A percentile compares a stretch with the other conserved stretches of the same genome.
These are phyloP conservation scores for Drosophila pectinifera DNA, from an alignment of 1,140 invertebrate species.

Conservation along the genomic window DNA sequence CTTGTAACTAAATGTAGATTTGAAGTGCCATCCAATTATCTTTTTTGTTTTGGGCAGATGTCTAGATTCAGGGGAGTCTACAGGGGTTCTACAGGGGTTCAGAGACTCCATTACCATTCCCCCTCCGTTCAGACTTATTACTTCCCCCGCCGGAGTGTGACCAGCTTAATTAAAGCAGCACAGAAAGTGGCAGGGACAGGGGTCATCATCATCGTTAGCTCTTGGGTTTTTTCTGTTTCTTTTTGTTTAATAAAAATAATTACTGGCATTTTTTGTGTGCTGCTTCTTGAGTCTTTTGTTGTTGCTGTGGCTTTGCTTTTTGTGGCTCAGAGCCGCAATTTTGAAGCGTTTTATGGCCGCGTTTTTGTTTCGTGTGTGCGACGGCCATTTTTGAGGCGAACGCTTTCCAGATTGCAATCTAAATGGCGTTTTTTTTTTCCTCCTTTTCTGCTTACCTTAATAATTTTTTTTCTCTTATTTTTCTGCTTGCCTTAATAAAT, in stretches of 20 bases:
- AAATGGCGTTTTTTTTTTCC: conserved; percentile 70
- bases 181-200: conserved; percentile 12
- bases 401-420: conserved; percentile 81
- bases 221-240: conserved; percentile 26
- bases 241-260: conserved; percentile 80
- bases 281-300: conserved; percentile 44
- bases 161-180: conserved; percentile 53
- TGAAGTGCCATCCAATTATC: no score
- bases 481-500: conserved; percentile 65
- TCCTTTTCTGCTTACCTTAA: conserved; percentile 56
- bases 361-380: conserved; percentile 76
- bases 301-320: conserved; percentile 53
- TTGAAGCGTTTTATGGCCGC: conserved; percentile 73
- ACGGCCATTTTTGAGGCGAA: conserved; percentile 68
- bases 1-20: no score
- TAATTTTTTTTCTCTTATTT: conserved; percentile 59
- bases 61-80: background rate
- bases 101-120: conserved; percentile 4
- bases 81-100: conserved; percentile 14
- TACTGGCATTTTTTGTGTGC: conserved; percentile 61
- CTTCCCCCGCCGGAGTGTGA: conserved; percentile 27
- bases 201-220: conserved; percentile 45
- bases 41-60: background rate
- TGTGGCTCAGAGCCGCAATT: conserved; percentile 76
- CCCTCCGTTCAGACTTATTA: background rate